Conservation (phyloP, 1,140 invertebrate species). For the Pogonomyrmex californicus region DNA sequence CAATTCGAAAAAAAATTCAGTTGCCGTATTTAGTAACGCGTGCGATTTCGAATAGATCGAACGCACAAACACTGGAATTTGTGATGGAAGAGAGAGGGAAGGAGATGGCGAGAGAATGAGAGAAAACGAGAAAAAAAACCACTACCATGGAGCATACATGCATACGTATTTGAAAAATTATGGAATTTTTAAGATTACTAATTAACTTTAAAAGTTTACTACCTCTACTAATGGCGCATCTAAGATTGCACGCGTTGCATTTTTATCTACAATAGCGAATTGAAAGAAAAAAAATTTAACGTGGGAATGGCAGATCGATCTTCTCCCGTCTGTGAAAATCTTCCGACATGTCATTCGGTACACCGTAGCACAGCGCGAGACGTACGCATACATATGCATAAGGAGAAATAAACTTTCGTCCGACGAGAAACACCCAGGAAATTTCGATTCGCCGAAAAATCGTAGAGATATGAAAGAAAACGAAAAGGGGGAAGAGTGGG, state of each 20-base stretch:
- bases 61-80: constrained; percentile 8
- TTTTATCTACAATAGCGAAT: not conserved
- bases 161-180: not conserved
- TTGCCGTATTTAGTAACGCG: constrained; percentile 42
- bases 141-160: not conserved
- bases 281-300: constrained; percentile 13
- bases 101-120: not conserved
- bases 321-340: constrained; percentile 16
- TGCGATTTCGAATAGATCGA: constrained; percentile 41
- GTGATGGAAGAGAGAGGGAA: not conserved
- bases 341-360: constrained; percentile 9
- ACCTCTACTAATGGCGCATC: not conserved
- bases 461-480: constrained; percentile 5
- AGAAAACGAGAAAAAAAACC: too few relatives aligned
- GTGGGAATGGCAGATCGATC: constrained; percentile 18
- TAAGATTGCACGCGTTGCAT: constrained; percentile 3
- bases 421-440: constrained; percentile 11
- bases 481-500: not conserved
- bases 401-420: constrained; percentile 29
- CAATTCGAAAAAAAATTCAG: constrained; percentile 55
- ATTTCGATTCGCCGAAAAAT: constrained; percentile 46
- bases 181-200: too few relatives aligned
- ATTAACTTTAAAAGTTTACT: too few relatives aligned
- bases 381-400: not conserved
- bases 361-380: not conserved